Conservation (phyloP, 2,888 invertebrate genomes). For the Perdita meconis region DNA sequence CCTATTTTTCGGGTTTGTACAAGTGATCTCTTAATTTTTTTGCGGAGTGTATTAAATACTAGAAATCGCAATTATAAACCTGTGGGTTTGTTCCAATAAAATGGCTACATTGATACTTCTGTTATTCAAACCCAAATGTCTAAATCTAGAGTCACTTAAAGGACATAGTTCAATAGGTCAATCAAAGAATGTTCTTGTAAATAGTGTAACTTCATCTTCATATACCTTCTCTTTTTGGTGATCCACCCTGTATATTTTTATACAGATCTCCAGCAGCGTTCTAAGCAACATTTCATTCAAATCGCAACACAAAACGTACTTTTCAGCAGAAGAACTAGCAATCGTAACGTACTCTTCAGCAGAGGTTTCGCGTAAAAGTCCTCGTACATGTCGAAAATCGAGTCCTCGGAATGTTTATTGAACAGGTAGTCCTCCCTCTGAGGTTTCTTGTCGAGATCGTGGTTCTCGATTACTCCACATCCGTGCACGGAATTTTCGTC, state of each 20-base stretch:
- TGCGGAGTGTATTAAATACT: no score
- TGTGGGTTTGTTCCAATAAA: no score
- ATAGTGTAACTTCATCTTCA: no score
- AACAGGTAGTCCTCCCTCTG: conserved; percentile 22
- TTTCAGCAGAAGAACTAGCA: conserved; percentile 12
- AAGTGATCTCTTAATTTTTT: no score
- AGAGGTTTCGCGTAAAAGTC: conserved; percentile 25
- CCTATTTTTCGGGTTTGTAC: no score
- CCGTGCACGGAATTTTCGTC: conserved; percentile 44
- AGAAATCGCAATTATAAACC: no score
- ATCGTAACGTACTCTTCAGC: conserved; percentile 37
- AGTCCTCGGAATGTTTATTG: conserved; percentile 28
- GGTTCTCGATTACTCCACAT: not conserved
- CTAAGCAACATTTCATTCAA: not conserved
- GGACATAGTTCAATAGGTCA: no score
- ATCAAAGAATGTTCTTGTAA: no score
- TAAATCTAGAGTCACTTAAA: no score
- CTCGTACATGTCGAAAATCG: conserved; percentile 33
- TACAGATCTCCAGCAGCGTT: not conserved
- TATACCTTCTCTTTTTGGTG: not conserved
- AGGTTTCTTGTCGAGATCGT: conserved; percentile 27
- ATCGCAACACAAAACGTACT: conserved; percentile 29
- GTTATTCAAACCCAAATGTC: no score
- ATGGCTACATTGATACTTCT: no score
- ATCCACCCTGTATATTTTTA: not conserved